Base-by-base conservation (phyloP, 2,113 vertebrate species). In the Rhynchomys soricoides region DNA sequence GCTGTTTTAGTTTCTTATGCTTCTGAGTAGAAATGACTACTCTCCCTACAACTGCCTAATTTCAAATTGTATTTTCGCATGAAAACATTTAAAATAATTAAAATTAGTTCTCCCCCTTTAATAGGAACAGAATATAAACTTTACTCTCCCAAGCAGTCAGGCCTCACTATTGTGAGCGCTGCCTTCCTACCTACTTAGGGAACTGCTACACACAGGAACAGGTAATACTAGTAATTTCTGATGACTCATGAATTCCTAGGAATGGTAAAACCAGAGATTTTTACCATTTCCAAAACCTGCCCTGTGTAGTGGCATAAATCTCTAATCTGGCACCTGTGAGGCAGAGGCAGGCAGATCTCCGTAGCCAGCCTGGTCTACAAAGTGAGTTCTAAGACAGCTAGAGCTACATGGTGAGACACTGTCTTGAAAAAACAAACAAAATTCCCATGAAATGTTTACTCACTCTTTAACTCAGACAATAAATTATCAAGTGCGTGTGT, bases 1-100 rank as follows among this genome's bases (percentile, higher is more conserved):
- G 34, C 26, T 62, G 24, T 62, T 57, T 82, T 55, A 50, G 64
- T 89, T 29, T 95, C 81, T 78, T 64, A 55, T 91, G 77, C 3
- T 37, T 40, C 15, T 68, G 50, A n/a, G 45, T 86, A 91, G 71
- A 95, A 50, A 55, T 26, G 45, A 52, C 70, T 55, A 55, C 1
- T 77, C 26, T 88, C 57, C 48, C 50, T 75, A 19, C 3, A 78
- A 93, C 22, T 86, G 82, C 74, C 40, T 55, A 68, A 79, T 16
- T 59, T 90, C 64, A 83, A 24, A 78, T 2, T 78, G 52, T 90
- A 73, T 55, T 21, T 81, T 74, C 40, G 40, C 87, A 87, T 50
- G 43, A 43, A 78, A 95, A 94, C 22, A 71, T 29, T 89, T 55
- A 92, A 89, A 89, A 81, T 86, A 93, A 95, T 82, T 86, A 71